Percentiles rank a stretch among this genome's conserved stretches.
Conservation (phyloP, 2,888 invertebrate genomes). For the Agrotis ipsilon region DNA sequence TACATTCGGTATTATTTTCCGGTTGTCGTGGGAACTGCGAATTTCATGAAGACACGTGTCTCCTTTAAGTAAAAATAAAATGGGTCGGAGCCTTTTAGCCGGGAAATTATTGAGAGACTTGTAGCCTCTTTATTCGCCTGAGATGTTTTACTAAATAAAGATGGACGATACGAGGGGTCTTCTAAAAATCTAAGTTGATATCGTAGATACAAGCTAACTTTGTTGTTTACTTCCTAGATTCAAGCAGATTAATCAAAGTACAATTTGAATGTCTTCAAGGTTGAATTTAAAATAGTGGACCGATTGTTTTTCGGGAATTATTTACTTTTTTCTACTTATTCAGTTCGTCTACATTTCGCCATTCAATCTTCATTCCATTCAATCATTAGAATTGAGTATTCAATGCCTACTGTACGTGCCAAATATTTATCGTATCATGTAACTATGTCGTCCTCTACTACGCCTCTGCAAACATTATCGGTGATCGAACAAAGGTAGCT, state of each 20-base stretch:
- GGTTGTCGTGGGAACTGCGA: constrained; percentile 68
- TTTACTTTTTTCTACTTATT: background rate
- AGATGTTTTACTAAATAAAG: constrained; percentile 45
- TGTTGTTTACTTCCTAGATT: constrained; percentile 8
- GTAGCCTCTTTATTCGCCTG: constrained; percentile 35
- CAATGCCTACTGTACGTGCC: background rate
- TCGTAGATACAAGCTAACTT: background rate
- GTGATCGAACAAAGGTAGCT: constrained; percentile 37
- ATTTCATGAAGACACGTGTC: constrained; percentile 66
- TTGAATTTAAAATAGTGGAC: constrained; percentile 5
- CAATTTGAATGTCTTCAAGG: constrained; percentile 15
- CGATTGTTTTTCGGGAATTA: background rate
- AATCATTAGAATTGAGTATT: background rate
- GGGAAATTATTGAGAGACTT: constrained; percentile 41
- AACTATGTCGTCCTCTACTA: constrained; percentile 4
- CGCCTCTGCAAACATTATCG: constrained; percentile 28
- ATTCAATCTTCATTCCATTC: background rate
- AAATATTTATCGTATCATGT: constrained; percentile 6
- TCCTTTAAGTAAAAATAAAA: constrained; percentile 62
- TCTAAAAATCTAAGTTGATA: constrained; percentile 32
- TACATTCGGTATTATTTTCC: constrained; percentile 72
- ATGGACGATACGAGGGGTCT: constrained; percentile 21
- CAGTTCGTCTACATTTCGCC: background rate
- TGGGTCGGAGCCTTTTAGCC: constrained; percentile 47
- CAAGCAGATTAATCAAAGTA: constrained; percentile 11